A percentile compares a stretch with the other conserved stretches of the same genome.
phyloP scores from a whole-genome alignment of 2,888 invertebrate species.

The Drosophila limbata region DNA sequence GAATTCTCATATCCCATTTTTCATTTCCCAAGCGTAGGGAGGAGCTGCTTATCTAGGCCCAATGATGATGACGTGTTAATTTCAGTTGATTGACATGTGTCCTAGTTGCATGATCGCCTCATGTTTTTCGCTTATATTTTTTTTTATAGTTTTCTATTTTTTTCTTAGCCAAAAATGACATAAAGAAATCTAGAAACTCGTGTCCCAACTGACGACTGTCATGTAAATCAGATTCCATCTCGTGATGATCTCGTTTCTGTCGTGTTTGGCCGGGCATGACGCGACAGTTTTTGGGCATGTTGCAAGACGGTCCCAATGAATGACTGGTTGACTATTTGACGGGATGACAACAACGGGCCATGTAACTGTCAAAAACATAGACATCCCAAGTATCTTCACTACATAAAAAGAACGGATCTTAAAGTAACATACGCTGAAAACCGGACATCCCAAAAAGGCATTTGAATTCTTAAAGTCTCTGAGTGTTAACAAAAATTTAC shows the following conservation, averaged over 20 bases:
- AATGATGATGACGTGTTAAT: conserved; percentile 71
- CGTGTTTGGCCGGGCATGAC: conserved; percentile 36
- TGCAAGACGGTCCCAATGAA: conserved; percentile 15
- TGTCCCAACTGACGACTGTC: conserved; percentile 37
- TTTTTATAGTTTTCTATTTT: not conserved
- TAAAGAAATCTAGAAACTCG: conserved; percentile 9
- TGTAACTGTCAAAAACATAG: conserved; percentile 45
- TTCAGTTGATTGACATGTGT: conserved; percentile 79
- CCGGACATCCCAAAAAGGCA: conserved; percentile 3
- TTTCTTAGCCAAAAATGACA: not conserved
- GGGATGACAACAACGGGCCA: conserved; percentile 21
- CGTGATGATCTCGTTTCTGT: conserved; percentile 35
- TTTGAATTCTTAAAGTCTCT: not conserved
- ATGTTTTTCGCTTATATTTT: not conserved
- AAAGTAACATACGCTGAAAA: not conserved
- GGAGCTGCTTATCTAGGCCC: not conserved
- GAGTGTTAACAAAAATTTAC: not conserved
- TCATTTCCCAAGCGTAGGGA: not conserved
- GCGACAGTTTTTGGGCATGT: conserved; percentile 33
- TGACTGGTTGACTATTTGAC: conserved; percentile 2
- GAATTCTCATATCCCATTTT: not conserved
- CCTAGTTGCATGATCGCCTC: conserved; percentile 25
- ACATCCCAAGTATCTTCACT: not conserved
- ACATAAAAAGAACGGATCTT: not conserved
- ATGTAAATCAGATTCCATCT: conserved; percentile 30